Evolutionary conservation across 2,888 invertebrate species (phyloP), one percentile per base, ranked within the genome.

Genomic region (Muschampia plurimacula): DNA sequence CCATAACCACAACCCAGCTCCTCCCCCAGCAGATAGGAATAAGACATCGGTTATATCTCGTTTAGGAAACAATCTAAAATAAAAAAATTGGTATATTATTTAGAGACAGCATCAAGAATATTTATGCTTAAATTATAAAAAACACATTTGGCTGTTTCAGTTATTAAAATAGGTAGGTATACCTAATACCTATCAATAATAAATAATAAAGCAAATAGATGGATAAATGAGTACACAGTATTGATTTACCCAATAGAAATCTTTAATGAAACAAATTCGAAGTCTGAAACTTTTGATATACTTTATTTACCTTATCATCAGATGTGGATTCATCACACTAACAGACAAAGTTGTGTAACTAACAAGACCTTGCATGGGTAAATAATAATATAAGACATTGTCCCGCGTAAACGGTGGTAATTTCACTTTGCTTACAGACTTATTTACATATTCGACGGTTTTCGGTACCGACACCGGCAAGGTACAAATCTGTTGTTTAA

Each of bases 1-100:
- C 90, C 97, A 98, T 32, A 98, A 93, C 94, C 98, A 98, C 66
- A 98, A 93, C 3, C 97, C 97, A 32, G 97, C 96, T 22, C 99
- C 98, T 70, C 97, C 87, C 62, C 98, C 95, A 2, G 98, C 96
- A 81, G 97, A 97, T 76, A 97, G 93, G 79, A 98, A 95, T 67
- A 99, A 94, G 63, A 97, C 92, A 91, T 98, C 98, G 64, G 97
- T 97, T 64, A 97, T 92, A 89, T 98, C 97, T 88, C 96, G 93
- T 77, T 95, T 95, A 13, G 97, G 97, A 81, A 97, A 96, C 79
- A 97, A 88, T 84, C 97, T 97, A 89, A 66, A 95, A 96, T 68
- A 28, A 75, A 7, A 8, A 41, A 46, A 63, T 12, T 22, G 22
- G 22, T 22, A 22, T 22, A 22, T 0, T 22, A 22, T 22, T 22